Conservation (phyloP, 2,797 vertebrate species). For the Chloroceryle inda region DNA sequence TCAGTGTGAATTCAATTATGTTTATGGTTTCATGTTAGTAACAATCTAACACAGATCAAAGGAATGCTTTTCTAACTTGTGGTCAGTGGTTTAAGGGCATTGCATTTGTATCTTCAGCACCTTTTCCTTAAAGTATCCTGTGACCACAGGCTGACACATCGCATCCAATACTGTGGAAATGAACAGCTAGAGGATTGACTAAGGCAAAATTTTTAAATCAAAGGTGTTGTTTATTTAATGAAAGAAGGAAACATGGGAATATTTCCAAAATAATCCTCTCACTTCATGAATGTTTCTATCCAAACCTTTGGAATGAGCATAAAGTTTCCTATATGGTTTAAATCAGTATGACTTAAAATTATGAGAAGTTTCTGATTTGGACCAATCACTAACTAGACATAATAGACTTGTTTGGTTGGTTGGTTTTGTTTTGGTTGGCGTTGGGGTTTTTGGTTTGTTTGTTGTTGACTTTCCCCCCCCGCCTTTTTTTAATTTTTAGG, state of each 20-base stretch:
- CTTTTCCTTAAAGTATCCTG: not conserved
- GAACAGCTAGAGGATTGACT: not conserved
- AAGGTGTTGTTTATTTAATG: slow-evolving; percentile 11
- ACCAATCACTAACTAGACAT: not conserved
- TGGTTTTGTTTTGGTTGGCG: not conserved
- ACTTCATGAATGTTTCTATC: not conserved
- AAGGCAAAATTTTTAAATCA: not conserved
- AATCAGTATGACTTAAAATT: not conserved
- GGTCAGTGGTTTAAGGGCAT: not conserved
- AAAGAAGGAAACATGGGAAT: not conserved
- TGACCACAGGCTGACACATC: not conserved
- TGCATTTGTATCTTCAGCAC: not conserved
- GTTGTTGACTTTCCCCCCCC: no score
- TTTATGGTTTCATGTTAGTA: not conserved
- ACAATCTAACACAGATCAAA: not conserved
- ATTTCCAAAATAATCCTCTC: slow-evolving; percentile 8
- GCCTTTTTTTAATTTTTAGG: no score
- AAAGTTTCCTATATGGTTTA: not conserved
- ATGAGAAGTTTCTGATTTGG: not conserved
- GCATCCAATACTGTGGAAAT: not conserved
- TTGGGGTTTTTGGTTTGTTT: not conserved
- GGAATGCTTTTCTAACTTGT: not conserved
- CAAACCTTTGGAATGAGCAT: not conserved
- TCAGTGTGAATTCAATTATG: not conserved
- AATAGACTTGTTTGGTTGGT: not conserved